Conservation (phyloP, 1,140 invertebrate species). For the Piezodorus guildinii region DNA sequence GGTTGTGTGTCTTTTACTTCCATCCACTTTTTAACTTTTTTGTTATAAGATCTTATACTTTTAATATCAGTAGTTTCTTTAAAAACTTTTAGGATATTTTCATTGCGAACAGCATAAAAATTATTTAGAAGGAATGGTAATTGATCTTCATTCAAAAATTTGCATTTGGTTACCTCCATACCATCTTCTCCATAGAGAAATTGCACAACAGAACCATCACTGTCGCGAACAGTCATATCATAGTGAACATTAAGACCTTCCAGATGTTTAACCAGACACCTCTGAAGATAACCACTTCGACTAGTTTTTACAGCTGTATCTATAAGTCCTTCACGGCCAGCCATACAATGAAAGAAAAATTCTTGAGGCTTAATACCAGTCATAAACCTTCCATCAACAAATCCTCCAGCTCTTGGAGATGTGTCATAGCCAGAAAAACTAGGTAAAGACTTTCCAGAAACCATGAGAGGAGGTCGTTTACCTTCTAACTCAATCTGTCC, state of each 20-base stretch:
- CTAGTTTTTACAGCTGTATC: slow-evolving; percentile 87
- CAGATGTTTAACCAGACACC: slow-evolving; percentile 95
- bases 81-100: slow-evolving; percentile 43
- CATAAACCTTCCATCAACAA: slow-evolving; percentile 90
- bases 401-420: slow-evolving; percentile 87
- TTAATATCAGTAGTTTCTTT: slow-evolving; percentile 39
- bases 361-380: slow-evolving; percentile 95
- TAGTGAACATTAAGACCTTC: slow-evolving; percentile 87
- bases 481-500: slow-evolving; percentile 99
- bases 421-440: slow-evolving; percentile 87
- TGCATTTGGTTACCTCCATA: slow-evolving; percentile 76
- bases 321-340: slow-evolving; percentile 87
- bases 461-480: slow-evolving; percentile 86
- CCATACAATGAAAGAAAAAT: slow-evolving; percentile 99
- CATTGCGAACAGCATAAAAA: slow-evolving; percentile 47
- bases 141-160: slow-evolving; percentile 70
- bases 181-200: slow-evolving; percentile 98
- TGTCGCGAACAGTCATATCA: slow-evolving; percentile 89
- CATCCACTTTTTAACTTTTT: slow-evolving; percentile 46
- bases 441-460: slow-evolving; percentile 83
- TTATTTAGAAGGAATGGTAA: slow-evolving; percentile 76
- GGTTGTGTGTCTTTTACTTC: slow-evolving; percentile 40
- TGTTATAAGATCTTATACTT: slow-evolving; percentile 37
- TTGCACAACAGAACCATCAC: slow-evolving; percentile 88
- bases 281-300: slow-evolving; percentile 92